A percentile compares a stretch with the other conserved stretches of the same genome.
phyloP scores from a whole-genome alignment of 2,113 vertebrate species.

The Otolemur garnettii region DNA sequence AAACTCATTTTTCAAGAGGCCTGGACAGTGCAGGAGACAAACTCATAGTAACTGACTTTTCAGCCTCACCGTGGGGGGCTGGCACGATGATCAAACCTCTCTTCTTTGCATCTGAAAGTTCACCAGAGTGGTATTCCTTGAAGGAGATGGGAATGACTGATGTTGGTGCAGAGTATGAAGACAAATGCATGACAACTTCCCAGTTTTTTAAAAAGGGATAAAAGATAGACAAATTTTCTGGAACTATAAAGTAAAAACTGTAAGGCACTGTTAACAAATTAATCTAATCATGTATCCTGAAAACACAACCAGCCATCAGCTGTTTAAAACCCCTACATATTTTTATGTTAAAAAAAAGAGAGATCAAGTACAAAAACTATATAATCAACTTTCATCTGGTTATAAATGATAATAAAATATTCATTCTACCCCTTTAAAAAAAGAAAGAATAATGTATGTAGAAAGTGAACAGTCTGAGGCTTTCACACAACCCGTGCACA shows the following conservation, averaged over 20 bases:
- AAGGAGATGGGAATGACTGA: slow-evolving; percentile 92
- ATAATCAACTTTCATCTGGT: slow-evolving; percentile 40
- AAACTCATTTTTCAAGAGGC: slow-evolving; percentile 61
- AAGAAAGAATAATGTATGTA: background rate
- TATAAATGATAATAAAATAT: slow-evolving; percentile 84
- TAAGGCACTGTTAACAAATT: slow-evolving; percentile 81
- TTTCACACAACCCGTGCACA: background rate
- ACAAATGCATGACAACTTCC: slow-evolving; percentile 92
- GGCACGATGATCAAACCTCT: slow-evolving; percentile 87
- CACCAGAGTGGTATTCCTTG: slow-evolving; percentile 88
- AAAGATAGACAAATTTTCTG: slow-evolving; percentile 85
- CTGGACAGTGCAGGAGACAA: slow-evolving; percentile 83
- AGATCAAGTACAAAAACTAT: slow-evolving; percentile 64
- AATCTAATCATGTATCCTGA: slow-evolving; percentile 54
- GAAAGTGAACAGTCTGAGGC: background rate
- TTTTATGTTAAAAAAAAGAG: slow-evolving; percentile 60
- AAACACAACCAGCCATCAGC: slow-evolving; percentile 31
- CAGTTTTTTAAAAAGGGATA: slow-evolving; percentile 88
- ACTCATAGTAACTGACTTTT: slow-evolving; percentile 91
- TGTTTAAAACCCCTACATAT: slow-evolving; percentile 72
- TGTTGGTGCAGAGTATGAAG: slow-evolving; percentile 78
- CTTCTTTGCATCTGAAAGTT: slow-evolving; percentile 71
- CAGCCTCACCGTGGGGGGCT: slow-evolving; percentile 89
- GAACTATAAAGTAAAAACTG: slow-evolving; percentile 83
- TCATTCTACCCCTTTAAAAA: slow-evolving; percentile 62